Evolutionary conservation across 2,888 invertebrate genomes (phyloP), one percentile per base, ranked within the genome.

Genomic region (Ptilodon capucinus): DNA sequence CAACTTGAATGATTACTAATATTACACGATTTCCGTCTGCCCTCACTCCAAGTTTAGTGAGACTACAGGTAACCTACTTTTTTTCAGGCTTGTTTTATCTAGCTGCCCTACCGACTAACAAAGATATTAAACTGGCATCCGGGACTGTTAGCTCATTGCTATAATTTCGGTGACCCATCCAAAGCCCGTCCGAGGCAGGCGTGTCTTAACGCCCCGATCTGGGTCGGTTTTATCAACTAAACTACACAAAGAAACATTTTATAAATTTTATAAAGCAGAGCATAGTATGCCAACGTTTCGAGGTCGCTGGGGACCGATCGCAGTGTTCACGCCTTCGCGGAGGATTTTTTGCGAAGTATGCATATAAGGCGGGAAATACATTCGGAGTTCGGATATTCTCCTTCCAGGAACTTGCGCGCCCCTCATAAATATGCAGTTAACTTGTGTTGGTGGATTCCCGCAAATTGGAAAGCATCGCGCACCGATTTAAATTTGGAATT

Each of bases 321-420:
- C 71, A 76, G 76, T 74, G 74, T 76, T 76, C 71, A 55, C 79
- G 72, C 74, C 61, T 74, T 68, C 59, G 60, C 68, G 59, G 64
- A 64, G 72, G 74, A 74, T 76, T 81, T 80, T 79, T 77, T 73
- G 75, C 79, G 76, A 81, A 83, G 76, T 83, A 82, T 81, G 78
- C 74, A 80, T 80, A 77, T 64, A 72, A 79, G 69, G 65, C 66
- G 54, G 52, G 50, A 45, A 53, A 60, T 52, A 48, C 56, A 48
- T 66, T 49, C 57, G 59, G 61, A 38, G 38, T 62, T 54, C 46
- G 57, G 55, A 69, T 67, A 71, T 72, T 70, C 59, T 54, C 48
- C 56, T 56, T 51, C 44, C 41, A 49, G 48, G 50, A 65, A 67
- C 63, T 64, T 64, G 56, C 49, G 60, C 50, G 55, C 52, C 54